phyloP scores from a whole-genome alignment of 2,888 invertebrate genomes.

The Tryphoninae sp. region DNA sequence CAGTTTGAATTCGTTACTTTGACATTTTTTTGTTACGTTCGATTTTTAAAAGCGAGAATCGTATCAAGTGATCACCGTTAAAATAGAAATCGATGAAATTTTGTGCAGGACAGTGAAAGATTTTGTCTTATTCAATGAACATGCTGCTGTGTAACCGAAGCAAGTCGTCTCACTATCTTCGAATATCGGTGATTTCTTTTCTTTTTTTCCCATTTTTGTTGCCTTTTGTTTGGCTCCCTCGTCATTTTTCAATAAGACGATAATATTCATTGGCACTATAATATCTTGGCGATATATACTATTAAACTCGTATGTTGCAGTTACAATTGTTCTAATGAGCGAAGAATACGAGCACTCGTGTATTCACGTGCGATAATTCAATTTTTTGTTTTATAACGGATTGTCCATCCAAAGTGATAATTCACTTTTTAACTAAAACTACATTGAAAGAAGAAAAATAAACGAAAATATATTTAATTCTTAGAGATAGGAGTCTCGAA shows the following conservation, averaged over 20 bases:
- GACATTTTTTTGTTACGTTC: constrained; percentile 31
- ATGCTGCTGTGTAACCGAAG: constrained; percentile 36
- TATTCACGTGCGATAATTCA: constrained; percentile 11
- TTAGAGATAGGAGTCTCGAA: constrained; percentile 13
- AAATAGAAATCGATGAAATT: constrained; percentile 50
- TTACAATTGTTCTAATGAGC: constrained; percentile 38
- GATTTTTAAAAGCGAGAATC: constrained; percentile 48
- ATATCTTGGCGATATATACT: constrained; percentile 58
- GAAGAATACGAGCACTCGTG: constrained; percentile 32
- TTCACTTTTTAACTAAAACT: constrained; percentile 44
- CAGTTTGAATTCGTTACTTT: constrained; percentile 29
- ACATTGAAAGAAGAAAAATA: background rate
- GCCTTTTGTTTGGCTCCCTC: constrained; percentile 8
- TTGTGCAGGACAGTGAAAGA: constrained; percentile 50
- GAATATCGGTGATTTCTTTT: constrained; percentile 30
- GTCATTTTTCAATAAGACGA: constrained; percentile 23
- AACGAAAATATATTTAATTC: constrained; percentile 22
- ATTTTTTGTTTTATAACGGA: constrained; percentile 40
- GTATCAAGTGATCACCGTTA: constrained; percentile 39
- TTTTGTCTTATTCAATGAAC: constrained; percentile 29
- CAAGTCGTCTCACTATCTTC: constrained; percentile 20
- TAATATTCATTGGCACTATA: constrained; percentile 58
- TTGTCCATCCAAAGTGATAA: constrained; percentile 50
- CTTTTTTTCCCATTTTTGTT: background rate
- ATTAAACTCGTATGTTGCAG: constrained; percentile 43